Base-by-base conservation (phyloP, 2,888 invertebrate species). In the Pheosia gnoma region DNA sequence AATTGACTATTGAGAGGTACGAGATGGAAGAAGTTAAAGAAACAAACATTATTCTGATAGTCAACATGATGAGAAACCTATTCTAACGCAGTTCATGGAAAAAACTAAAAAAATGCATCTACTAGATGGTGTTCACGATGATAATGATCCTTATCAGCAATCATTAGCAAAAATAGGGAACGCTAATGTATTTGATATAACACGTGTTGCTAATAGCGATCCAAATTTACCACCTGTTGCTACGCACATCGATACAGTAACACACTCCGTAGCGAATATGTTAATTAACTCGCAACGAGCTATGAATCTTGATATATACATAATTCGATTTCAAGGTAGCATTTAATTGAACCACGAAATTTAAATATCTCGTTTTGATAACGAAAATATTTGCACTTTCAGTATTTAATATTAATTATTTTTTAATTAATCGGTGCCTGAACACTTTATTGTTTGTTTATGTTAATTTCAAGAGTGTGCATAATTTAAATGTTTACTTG, bases 171-270 rank as follows among this genome's bases (percentile, higher is more conserved):
- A 61, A 59, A 7, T 43, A 49, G 59, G 47, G 51, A 43, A 59
- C 47, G 61, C 56, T 70, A 69, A 67, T 36, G 43, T 49, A 52
- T 43, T 39, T 7, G 39, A 55, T 13, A 13, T 39, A 55, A n/a
- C 55, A 54, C 37, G 53, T 54, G 53, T 38, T 11, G 8, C 10
- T 54, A 54, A 52, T 10, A 9, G 9, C 53, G 38, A 54, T 54
- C 36, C 8, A 54, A 36, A 54, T 38, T 37, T n/a, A 63, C 63
- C 67, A 73, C 63, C 72, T 65, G 65, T 67, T 69, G 58, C 53
- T 45, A 45, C 13, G 13, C 5, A 51, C 25, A 3, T 13, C 13
- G 47, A 13, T 4, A 37, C 10, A 37, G 53, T 11, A 54, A 54
- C 36, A 10, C 11, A 3, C 11, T 5, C 10, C 43, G 10, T 43